These are phyloP conservation scores for Leucania comma DNA, from an alignment of 2,888 invertebrate genomes.

Conservation along the genomic window DNA sequence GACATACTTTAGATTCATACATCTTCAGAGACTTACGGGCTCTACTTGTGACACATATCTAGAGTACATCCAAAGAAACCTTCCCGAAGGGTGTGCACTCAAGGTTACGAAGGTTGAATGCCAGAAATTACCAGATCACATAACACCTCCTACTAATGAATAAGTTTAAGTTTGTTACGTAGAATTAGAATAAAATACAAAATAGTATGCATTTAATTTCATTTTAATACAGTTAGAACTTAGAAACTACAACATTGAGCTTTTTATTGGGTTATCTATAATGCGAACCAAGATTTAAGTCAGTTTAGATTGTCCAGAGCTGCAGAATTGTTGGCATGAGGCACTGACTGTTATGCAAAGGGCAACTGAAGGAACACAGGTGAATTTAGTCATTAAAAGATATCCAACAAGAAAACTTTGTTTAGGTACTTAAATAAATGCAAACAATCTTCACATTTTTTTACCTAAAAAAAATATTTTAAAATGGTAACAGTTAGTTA, in stretches of 20 bases:
- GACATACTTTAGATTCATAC: conserved; percentile 96
- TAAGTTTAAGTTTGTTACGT: conserved; percentile 63
- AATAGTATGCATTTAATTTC: conserved; percentile 37
- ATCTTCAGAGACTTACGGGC: conserved; percentile 96
- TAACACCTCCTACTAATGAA: conserved; percentile 83
- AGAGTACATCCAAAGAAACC: conserved; percentile 98
- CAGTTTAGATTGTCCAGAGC: not conserved
- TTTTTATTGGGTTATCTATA: not conserved
- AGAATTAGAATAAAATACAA: conserved; percentile 69
- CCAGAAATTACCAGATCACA: conserved; percentile 89
- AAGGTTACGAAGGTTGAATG: conserved; percentile 95
- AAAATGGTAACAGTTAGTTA: too few relatives aligned
- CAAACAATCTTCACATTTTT: too few relatives aligned
- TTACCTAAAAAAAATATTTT: too few relatives aligned
- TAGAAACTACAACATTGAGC: conserved; percentile 44
- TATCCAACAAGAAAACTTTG: too few relatives aligned
- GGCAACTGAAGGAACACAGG: too few relatives aligned
- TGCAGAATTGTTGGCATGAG: too few relatives aligned
- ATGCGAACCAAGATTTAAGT: not conserved
- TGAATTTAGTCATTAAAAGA: too few relatives aligned
- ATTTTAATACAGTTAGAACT: conserved; percentile 35
- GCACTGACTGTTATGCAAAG: too few relatives aligned
- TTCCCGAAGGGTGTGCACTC: conserved; percentile 99
- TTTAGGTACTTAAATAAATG: too few relatives aligned
- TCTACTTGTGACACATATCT: conserved; percentile 98